These are phyloP conservation scores for Nasonia vitripennis DNA, from an alignment of 1,140 invertebrate species.

Conservation along the genomic window DNA sequence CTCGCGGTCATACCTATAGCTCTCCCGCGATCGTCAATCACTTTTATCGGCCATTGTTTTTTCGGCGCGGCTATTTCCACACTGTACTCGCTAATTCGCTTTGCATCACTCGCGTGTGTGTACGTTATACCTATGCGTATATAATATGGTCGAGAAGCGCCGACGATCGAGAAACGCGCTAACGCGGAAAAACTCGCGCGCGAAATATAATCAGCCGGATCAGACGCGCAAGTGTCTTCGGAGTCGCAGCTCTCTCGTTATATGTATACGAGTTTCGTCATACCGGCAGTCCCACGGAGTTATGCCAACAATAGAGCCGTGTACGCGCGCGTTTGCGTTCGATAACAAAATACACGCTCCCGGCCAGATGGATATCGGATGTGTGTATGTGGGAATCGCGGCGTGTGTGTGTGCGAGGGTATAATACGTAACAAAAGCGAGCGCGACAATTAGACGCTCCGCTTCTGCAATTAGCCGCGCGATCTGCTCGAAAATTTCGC, in stretches of 20 bases:
- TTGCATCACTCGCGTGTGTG: no score
- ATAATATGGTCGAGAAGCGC: no score
- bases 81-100: background rate
- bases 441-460: background rate
- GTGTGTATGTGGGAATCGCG: background rate
- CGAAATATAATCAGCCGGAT: background rate
- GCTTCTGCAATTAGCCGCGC: background rate
- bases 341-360: background rate
- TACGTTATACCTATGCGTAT: no score
- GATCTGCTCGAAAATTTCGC: background rate
- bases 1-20: background rate
- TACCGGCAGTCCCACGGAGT: slow-evolving; percentile 58
- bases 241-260: background rate
- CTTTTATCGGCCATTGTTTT: slow-evolving; percentile 6
- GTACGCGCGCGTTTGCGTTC: slow-evolving; percentile 27
- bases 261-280: slow-evolving; percentile 52
- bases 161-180: background rate
- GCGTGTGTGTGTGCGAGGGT: background rate
- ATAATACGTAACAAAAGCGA: background rate
- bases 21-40: background rate
- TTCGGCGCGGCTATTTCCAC: background rate
- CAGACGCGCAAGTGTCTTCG: background rate
- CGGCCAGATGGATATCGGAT: slow-evolving; percentile 4
- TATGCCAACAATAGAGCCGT: slow-evolving; percentile 56
- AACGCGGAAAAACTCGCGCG: background rate